phyloP scores from a whole-genome alignment of 2,113 vertebrate species.

The Chaetorhynchus papuensis region DNA sequence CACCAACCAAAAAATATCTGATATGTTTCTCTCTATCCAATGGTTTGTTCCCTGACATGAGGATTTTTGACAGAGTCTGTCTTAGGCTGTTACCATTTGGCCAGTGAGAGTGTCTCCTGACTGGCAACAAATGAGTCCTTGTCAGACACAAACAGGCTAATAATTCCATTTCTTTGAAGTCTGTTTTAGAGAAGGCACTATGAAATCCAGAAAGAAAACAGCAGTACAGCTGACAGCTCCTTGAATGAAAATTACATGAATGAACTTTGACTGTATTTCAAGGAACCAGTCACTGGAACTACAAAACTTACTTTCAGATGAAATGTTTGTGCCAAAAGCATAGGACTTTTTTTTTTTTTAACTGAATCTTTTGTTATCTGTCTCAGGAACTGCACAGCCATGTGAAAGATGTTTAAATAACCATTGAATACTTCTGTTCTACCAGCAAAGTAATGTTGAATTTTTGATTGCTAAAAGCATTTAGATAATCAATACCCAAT shows the following conservation, averaged over 20 bases:
- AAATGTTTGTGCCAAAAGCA: not conserved
- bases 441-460: not conserved
- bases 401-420: not conserved
- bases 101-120: not conserved
- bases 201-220: not conserved
- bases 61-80: not conserved
- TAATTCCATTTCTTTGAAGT: not conserved
- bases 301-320: not conserved
- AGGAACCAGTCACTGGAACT: not conserved
- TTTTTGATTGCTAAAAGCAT: not conserved
- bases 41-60: not conserved
- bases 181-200: not conserved
- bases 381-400: not conserved
- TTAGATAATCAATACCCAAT: not conserved
- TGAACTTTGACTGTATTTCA: not conserved
- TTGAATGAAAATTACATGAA: not conserved
- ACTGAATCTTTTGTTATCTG: not conserved
- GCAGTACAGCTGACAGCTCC: not conserved
- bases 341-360: not conserved
- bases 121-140: not conserved
- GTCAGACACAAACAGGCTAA: not conserved
- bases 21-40: not conserved
- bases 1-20: not conserved
- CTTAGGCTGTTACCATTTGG: not conserved
- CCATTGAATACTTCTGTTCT: not conserved